Evolutionary conservation across 2,113 vertebrate genomes (phyloP).

Genomic region (Bucco capensis): DNA sequence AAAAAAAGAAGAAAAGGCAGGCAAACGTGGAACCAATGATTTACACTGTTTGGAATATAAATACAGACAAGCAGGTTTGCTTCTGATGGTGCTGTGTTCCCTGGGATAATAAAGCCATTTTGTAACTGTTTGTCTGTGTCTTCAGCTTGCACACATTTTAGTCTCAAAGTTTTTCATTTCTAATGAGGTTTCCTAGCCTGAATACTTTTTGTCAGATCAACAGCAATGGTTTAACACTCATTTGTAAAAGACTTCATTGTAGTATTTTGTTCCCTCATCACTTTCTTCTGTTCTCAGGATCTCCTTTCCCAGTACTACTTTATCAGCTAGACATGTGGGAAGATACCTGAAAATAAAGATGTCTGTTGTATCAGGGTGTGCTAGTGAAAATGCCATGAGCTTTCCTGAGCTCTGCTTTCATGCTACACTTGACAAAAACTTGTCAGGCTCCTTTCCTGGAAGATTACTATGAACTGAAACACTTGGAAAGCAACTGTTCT

Average conservation of each 20-base stretch:
- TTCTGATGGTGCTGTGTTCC: background rate
- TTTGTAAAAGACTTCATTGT: background rate
- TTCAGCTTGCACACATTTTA: background rate
- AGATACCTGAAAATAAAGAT: background rate
- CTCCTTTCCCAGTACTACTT: background rate
- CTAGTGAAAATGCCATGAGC: background rate
- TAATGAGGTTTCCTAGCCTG: background rate
- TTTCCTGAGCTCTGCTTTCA: background rate
- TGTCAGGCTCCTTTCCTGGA: background rate
- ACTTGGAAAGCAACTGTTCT: background rate
- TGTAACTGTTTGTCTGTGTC: background rate
- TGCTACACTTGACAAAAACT: background rate
- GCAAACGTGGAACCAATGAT: background rate
- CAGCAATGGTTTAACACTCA: background rate
- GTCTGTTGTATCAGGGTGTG: background rate
- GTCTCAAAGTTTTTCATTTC: background rate
- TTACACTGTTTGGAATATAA: constrained; percentile 31
- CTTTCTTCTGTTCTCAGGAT: background rate
- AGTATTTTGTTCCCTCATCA: background rate
- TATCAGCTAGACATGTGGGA: background rate
- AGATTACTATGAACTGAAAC: background rate
- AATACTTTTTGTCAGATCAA: background rate
- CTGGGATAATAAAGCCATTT: constrained; percentile 6
- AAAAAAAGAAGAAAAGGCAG: background rate
- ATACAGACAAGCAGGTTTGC: constrained; percentile 3